Evolutionary conservation across 1,140 invertebrate genomes (phyloP).

Genomic region (Tetragonula clypearis): DNA sequence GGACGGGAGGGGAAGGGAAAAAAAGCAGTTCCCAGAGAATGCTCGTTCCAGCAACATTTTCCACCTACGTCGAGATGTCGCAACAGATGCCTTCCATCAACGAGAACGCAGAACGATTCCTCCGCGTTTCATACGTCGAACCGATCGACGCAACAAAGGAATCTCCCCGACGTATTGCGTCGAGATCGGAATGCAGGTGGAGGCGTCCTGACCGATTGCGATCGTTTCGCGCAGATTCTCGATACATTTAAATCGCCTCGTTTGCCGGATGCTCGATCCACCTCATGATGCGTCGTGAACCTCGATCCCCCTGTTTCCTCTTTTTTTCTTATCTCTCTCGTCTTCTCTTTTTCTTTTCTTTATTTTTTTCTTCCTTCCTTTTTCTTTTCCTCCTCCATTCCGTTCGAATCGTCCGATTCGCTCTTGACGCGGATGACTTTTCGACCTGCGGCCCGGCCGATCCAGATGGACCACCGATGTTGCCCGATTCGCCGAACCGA

Average conservation of each 20-base stretch:
- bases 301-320: neutral
- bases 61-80: constrained; percentile 44
- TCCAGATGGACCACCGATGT: constrained; percentile 33
- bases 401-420: neutral
- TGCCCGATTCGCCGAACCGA: constrained; percentile 18
- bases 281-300: neutral
- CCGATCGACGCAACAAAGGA: constrained; percentile 55
- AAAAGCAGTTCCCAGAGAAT: neutral
- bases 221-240: constrained; percentile 66
- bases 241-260: constrained; percentile 75
- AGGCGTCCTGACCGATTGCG: constrained; percentile 60
- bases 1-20: neutral
- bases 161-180: constrained; percentile 44
- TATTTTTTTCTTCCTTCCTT: no score
- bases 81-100: constrained; percentile 25
- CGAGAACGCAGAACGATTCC: constrained; percentile 21
- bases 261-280: constrained; percentile 51
- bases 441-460: neutral
- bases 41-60: constrained; percentile 9
- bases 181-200: constrained; percentile 62
- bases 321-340: neutral
- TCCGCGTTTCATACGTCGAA: constrained; percentile 41
- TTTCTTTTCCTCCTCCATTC: neutral
- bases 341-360: neutral
- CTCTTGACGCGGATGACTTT: constrained; percentile 16